These are phyloP conservation scores for Tychaedon coryphoeus DNA, from an alignment of 2,113 vertebrate species.

Conservation along the genomic window DNA sequence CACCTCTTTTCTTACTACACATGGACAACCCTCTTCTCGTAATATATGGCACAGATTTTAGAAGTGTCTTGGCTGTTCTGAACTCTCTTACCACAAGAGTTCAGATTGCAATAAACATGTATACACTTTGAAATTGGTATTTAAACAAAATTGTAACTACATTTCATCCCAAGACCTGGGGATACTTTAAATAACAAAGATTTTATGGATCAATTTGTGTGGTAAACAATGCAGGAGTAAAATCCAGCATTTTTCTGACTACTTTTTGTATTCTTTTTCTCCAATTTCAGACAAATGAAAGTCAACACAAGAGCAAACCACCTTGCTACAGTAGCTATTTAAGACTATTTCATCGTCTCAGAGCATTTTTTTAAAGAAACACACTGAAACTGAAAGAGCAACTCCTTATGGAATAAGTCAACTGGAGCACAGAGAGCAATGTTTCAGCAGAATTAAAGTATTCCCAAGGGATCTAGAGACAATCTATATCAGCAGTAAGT, in stretches of 20 bases:
- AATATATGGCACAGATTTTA: background rate
- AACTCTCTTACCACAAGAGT: background rate
- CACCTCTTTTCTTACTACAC: background rate
- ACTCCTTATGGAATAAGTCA: background rate
- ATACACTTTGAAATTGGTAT: background rate
- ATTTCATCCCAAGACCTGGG: background rate
- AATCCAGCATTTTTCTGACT: background rate
- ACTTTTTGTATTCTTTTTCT: background rate
- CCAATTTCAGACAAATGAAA: background rate
- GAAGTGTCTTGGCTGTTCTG: background rate
- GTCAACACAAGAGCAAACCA: background rate
- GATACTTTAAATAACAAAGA: background rate
- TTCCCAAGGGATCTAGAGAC: background rate
- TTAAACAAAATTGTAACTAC: background rate
- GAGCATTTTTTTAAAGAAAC: background rate
- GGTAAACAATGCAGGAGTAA: background rate
- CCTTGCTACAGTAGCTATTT: background rate
- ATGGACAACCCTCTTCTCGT: rapidly evolving
- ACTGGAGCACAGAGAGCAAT: background rate
- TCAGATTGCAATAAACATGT: background rate
- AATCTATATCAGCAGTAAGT: background rate
- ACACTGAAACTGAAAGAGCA: background rate
- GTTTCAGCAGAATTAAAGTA: background rate
- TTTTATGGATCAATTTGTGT: background rate
- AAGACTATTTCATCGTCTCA: background rate